These are phyloP conservation scores for Neosalanx taihuensis DNA, from an alignment of 2,797 vertebrate genomes.

Conservation along the genomic window DNA sequence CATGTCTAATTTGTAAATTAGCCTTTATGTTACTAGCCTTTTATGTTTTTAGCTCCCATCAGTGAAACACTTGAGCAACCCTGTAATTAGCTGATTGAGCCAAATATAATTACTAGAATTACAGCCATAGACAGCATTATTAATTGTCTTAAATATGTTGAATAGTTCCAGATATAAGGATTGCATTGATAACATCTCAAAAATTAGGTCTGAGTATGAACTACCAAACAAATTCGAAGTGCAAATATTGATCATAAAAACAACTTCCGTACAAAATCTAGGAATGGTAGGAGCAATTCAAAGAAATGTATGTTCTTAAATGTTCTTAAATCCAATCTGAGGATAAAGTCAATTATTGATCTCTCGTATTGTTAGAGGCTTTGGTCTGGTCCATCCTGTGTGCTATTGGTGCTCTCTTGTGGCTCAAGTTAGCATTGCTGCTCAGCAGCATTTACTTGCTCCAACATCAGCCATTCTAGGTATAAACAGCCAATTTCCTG, in stretches of 20 bases:
- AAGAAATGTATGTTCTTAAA: slow-evolving; percentile 2
- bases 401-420: slow-evolving; percentile 51
- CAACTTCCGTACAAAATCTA: slow-evolving; percentile 21
- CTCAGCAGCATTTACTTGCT: slow-evolving; percentile 31
- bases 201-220: neutral
- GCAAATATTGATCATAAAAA: slow-evolving; percentile 34
- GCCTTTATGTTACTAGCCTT: neutral
- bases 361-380: slow-evolving; percentile 31
- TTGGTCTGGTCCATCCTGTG: slow-evolving; percentile 41
- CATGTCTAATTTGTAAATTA: neutral
- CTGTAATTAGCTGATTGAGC: slow-evolving; percentile 13
- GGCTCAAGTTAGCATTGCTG: slow-evolving; percentile 37
- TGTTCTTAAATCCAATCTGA: slow-evolving; percentile 31
- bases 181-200: slow-evolving; percentile 13
- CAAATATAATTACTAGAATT: slow-evolving; percentile 1
- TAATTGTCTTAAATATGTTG: neutral
- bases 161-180: slow-evolving; percentile 27
- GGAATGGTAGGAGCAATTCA: slow-evolving; percentile 34
- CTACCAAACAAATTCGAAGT: slow-evolving; percentile 1
- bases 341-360: slow-evolving; percentile 30
- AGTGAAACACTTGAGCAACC: slow-evolving; percentile 5
- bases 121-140: neutral
- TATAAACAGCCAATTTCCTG: slow-evolving; percentile 3
- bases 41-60: neutral
- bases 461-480: slow-evolving; percentile 20